These are phyloP conservation scores for Oostethus manadensis DNA, from an alignment of 2,113 vertebrate genomes.

Conservation along the genomic window DNA sequence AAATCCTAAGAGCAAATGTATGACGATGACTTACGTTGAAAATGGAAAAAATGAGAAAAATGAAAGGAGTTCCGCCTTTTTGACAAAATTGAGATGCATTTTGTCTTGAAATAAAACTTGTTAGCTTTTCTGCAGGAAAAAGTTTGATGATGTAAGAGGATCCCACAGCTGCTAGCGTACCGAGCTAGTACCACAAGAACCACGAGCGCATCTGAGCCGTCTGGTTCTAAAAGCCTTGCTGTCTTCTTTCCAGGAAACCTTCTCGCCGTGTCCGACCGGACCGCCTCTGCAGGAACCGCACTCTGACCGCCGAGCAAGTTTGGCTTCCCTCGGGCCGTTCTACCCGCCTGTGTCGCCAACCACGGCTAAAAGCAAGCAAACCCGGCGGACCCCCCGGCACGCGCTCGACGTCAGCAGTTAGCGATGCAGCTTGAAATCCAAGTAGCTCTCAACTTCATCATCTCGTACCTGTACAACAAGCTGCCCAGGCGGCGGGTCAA, in stretches of 20 bases:
- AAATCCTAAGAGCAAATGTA: too few species aligned
- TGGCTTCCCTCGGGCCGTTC: constrained; percentile 63
- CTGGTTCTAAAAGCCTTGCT: not conserved
- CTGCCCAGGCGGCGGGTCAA: constrained; percentile 95
- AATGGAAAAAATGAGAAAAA: too few species aligned
- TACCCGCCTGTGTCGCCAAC: constrained; percentile 50
- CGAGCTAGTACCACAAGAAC: too few species aligned
- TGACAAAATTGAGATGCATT: too few species aligned
- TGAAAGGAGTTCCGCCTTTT: too few species aligned
- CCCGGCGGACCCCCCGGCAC: constrained; percentile 57
- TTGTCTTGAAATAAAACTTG: too few species aligned
- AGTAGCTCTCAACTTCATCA: constrained; percentile 99
- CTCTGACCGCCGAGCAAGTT: constrained; percentile 67
- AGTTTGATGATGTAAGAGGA: too few species aligned
- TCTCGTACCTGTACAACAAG: constrained; percentile 99
- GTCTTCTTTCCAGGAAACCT: constrained; percentile 57
- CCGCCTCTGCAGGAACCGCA: constrained; percentile 80
- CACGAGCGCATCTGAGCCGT: too few species aligned
- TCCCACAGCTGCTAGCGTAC: too few species aligned
- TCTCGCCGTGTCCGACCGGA: constrained; percentile 78
- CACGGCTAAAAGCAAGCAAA: constrained; percentile 61
- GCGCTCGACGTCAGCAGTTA: constrained; percentile 77
- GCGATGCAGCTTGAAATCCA: constrained; percentile 99
- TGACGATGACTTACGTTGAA: too few species aligned
- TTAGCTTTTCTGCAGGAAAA: too few species aligned